Evolutionary conservation across 2,113 vertebrate species (phyloP).

Genomic region (human (Homo sapiens)): DNA sequence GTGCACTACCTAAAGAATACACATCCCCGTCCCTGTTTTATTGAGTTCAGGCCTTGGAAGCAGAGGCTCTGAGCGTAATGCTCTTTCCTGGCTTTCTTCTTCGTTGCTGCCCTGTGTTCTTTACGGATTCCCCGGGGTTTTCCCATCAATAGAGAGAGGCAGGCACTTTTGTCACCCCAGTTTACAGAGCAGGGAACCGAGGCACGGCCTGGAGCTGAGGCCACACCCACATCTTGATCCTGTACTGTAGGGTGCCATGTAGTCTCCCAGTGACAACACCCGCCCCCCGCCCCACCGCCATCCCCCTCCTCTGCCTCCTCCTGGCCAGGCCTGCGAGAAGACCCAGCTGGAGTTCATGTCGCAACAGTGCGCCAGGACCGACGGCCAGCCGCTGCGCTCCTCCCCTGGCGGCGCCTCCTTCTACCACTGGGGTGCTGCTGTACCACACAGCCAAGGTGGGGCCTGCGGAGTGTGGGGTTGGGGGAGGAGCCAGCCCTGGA

Average conservation of each 20-base stretch:
- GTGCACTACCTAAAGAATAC: neutral
- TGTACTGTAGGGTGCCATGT: accelerated
- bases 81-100: neutral
- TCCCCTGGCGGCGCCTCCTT: constrained; percentile 77
- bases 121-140: neutral
- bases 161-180: neutral
- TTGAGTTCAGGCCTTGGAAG: neutral
- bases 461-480: neutral
- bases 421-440: constrained; percentile 92
- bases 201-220: neutral
- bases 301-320: neutral
- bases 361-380: constrained; percentile 91
- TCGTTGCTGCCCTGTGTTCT: neutral
- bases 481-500: neutral
- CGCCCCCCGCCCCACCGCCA: neutral
- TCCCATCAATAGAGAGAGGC: neutral
- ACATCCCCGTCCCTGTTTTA: accelerated
- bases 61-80: neutral
- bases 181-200: neutral
- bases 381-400: constrained; percentile 86
- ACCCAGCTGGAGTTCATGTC: constrained; percentile 94
- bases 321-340: constrained; percentile 85
- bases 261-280: neutral
- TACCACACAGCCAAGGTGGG: constrained; percentile 88
- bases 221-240: accelerated